Evolutionary conservation across 2,888 invertebrate genomes (phyloP).

Genomic region (Gari tellinella): DNA sequence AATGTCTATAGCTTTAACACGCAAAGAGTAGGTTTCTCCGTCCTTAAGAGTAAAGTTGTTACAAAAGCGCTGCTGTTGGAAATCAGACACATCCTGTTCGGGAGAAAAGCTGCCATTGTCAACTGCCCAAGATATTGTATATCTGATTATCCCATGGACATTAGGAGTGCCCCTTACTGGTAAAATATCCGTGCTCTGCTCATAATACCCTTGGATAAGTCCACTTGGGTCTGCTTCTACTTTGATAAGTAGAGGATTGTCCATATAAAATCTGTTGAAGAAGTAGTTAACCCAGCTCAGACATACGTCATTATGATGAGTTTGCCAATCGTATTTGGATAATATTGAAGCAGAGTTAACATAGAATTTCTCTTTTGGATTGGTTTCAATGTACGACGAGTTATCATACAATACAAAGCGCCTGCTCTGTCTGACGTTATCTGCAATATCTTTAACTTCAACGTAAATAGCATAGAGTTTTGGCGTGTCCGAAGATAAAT

Average conservation of each 20-base stretch:
- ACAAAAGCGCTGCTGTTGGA: constrained; percentile 40
- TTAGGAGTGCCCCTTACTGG: constrained; percentile 59
- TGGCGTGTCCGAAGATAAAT: constrained; percentile 22
- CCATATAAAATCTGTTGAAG: constrained; percentile 43
- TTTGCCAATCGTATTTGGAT: constrained; percentile 58
- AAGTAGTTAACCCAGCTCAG: constrained; percentile 57
- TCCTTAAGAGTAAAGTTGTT: constrained; percentile 30
- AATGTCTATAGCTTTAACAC: constrained; percentile 57
- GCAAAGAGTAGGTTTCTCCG: constrained; percentile 52
- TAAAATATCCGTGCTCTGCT: constrained; percentile 49
- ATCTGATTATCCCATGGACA: constrained; percentile 49
- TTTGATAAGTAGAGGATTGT: constrained; percentile 38
- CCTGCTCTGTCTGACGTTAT: constrained; percentile 48
- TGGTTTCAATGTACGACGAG: constrained; percentile 30
- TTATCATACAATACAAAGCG: constrained; percentile 62
- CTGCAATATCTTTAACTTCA: constrained; percentile 56
- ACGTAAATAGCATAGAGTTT: constrained; percentile 50
- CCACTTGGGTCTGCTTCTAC: constrained; percentile 30
- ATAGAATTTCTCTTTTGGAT: constrained; percentile 11
- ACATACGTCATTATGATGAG: constrained; percentile 49
- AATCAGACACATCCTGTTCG: constrained; percentile 9
- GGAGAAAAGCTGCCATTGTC: background rate
- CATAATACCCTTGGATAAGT: constrained; percentile 44
- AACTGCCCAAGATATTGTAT: constrained; percentile 20
- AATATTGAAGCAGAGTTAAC: constrained; percentile 38